Percentiles rank a stretch among this genome's conserved stretches.
Conservation (phyloP, 2,797 vertebrate genomes). For the Atherinosoma microstoma region DNA sequence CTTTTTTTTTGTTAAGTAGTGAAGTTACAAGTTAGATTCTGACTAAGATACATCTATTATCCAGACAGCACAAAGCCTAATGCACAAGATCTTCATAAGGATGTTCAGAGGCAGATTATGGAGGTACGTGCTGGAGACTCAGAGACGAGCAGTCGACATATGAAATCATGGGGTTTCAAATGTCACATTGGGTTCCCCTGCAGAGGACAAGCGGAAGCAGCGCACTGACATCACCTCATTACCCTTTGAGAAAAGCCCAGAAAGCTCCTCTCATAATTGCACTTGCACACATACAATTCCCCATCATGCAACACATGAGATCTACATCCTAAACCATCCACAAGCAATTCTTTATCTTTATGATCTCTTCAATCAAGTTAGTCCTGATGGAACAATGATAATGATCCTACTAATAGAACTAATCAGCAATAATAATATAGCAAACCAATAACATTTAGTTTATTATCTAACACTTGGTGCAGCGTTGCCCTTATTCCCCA, state of each 20-base stretch:
- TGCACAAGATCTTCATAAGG: background rate
- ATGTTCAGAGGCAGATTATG: background rate
- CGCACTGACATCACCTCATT: too few species aligned
- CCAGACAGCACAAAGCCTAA: too few species aligned
- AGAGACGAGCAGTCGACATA: background rate
- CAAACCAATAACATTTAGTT: too few species aligned
- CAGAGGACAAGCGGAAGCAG: too few species aligned
- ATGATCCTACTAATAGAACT: background rate
- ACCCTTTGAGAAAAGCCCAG: too few species aligned
- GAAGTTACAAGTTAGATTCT: background rate
- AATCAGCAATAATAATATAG: constrained; percentile 8
- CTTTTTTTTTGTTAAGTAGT: background rate
- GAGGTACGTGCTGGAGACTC: too few species aligned
- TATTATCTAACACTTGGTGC: background rate
- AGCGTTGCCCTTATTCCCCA: constrained; percentile 23
- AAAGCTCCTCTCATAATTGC: background rate
- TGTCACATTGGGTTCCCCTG: too few species aligned
- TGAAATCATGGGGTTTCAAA: background rate
- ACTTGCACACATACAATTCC: too few species aligned
- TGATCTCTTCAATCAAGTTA: background rate
- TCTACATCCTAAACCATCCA: background rate
- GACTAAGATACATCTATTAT: background rate
- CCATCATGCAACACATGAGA: background rate
- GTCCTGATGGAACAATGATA: background rate
- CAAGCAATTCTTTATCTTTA: too few species aligned